phyloP scores from a whole-genome alignment of 2,113 vertebrate species.

The Takifugu bimaculatus region DNA sequence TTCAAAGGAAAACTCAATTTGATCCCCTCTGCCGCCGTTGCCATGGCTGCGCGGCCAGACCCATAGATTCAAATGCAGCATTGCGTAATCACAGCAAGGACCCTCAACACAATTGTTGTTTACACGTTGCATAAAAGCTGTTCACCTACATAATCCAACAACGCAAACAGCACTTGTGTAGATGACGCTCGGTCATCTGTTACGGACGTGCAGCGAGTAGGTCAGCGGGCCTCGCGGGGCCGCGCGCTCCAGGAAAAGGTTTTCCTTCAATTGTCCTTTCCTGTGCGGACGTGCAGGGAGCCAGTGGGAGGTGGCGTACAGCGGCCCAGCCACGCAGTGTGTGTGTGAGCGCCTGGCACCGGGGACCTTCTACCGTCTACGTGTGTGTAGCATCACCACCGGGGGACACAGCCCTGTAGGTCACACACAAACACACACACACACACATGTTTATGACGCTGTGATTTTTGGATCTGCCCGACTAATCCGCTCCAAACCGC shows the following conservation, averaged over 20 bases:
- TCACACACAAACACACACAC: background rate
- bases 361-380: slow-evolving; percentile 88
- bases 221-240: background rate
- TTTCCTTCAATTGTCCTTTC: background rate
- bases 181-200: too few species aligned
- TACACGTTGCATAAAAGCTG: too few species aligned
- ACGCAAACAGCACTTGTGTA: too few species aligned
- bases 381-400: slow-evolving; percentile 91
- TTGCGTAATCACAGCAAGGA: too few species aligned
- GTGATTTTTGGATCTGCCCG: background rate
- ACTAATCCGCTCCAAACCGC: too few species aligned
- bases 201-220: background rate
- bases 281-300: slow-evolving; percentile 68
- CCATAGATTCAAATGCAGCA: too few species aligned
- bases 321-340: slow-evolving; percentile 85
- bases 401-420: slow-evolving; percentile 92
- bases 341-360: slow-evolving; percentile 86
- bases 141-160: too few species aligned
- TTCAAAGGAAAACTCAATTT: too few species aligned
- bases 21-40: too few species aligned
- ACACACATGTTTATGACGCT: background rate
- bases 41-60: too few species aligned
- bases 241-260: background rate
- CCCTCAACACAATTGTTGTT: too few species aligned
- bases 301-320: slow-evolving; percentile 91